A percentile compares a stretch with the other conserved stretches of the same genome.
phyloP scores from a whole-genome alignment of 1,140 invertebrate species.

The Pectinophora gossypiella region DNA sequence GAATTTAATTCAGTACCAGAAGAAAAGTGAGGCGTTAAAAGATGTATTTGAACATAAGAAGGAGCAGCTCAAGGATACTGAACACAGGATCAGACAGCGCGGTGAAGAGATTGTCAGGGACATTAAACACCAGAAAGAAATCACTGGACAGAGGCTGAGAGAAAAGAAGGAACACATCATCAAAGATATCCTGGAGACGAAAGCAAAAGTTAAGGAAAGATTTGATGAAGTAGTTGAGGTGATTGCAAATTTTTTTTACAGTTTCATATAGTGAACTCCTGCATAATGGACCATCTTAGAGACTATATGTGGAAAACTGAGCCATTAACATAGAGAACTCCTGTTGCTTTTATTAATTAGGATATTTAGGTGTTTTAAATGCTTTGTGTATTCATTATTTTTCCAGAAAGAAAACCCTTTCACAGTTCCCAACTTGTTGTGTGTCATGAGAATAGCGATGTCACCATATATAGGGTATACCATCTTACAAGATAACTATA shows the following conservation, averaged over 20 bases:
- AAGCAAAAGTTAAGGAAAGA: conserved; percentile 79
- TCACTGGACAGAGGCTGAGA: conserved; percentile 72
- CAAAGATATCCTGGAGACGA: conserved; percentile 81
- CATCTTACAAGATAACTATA: conserved; percentile 86
- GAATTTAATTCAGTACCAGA: conserved; percentile 56
- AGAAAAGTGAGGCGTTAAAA: conserved; percentile 70
- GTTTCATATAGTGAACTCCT: too few species aligned
- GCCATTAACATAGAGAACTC: too few species aligned
- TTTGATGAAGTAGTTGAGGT: conserved; percentile 82
- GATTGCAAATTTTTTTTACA: conserved; percentile 11
- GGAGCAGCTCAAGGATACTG: conserved; percentile 75
- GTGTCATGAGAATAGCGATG: conserved; percentile 86
- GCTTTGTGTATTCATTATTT: conserved; percentile 14
- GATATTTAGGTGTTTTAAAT: too few species aligned
- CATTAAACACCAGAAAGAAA: conserved; percentile 74
- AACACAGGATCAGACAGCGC: conserved; percentile 74
- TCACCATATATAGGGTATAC: conserved; percentile 92
- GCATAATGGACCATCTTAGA: too few species aligned
- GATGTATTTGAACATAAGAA: conserved; percentile 77
- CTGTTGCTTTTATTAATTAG: too few species aligned
- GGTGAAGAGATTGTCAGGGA: conserved; percentile 76
- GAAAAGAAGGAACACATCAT: conserved; percentile 78
- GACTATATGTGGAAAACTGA: too few species aligned
- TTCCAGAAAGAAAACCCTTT: conserved; percentile 91
- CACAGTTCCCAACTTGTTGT: conserved; percentile 95